Evolutionary conservation across 2,888 invertebrate genomes (phyloP), one percentile per base, ranked within the genome.

Genomic region (Ochlodes sylvanus): DNA sequence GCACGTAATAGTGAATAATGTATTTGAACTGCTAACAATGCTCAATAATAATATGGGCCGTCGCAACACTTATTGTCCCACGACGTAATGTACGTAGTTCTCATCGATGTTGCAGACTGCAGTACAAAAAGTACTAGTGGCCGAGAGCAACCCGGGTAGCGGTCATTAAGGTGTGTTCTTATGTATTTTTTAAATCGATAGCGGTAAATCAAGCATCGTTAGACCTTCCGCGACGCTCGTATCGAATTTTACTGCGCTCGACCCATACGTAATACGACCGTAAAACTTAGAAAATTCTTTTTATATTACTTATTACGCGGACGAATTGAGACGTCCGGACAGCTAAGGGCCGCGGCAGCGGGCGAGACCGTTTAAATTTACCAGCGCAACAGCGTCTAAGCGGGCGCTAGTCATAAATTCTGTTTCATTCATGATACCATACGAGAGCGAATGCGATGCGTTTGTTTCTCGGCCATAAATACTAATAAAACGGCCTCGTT

Each of bases 401-500:
- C 87, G 85, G 84, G 85, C 85, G 86, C 88, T 87, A 82, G 85
- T 81, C 88, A 86, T 92, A 92, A 92, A 92, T 91, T 85, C 86
- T 78, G 83, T 77, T 88, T 83, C 90, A 91, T 91, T 90, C 90
- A 91, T 89, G 87, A 87, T 81, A 81, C 81, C 75, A 82, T 79
- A 83, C 81, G 81, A 83, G 77, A 64, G 79, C 76, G 74, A 81
- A 82, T 85, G 80, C 78, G 81, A 79, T 80, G 78, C 82, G 86
- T 88, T 88, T 89, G 89, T 88, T 88, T 88, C 87, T 80, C 84
- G 85, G 81, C 87, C 88, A 92, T 92, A 92, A 92, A 92, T 92
- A 91, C 91, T 87, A 92, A 92, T 92, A 92, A 92, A 92, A 87
- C 81, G 86, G 79, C 86, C 92, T 92, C 90, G 92, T 92, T 91